phyloP scores from a whole-genome alignment of 1,140 invertebrate species.

The Mercenaria mercenaria region DNA sequence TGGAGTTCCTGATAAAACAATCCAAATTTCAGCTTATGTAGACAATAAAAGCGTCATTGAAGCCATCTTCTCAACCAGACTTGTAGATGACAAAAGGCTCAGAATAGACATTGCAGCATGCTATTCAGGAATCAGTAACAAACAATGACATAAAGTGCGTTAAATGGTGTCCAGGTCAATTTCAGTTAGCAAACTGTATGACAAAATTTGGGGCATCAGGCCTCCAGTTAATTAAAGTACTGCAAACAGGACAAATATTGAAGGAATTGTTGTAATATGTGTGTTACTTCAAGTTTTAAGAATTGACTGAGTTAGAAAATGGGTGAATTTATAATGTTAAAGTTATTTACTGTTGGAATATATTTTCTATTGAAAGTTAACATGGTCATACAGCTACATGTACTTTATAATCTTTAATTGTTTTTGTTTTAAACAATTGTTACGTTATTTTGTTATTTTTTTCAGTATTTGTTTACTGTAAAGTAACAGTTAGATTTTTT shows the following conservation, averaged over 20 bases:
- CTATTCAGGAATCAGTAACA: conserved; percentile 9
- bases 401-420: background rate
- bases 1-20: background rate
- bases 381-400: background rate
- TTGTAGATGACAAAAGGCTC: conserved; percentile 27
- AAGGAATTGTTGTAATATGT: conserved; percentile 11
- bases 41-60: conserved; percentile 67
- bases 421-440: no score
- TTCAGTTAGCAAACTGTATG: conserved; percentile 38
- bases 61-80: conserved; percentile 39
- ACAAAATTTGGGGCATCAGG: conserved; percentile 41
- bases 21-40: conserved; percentile 39
- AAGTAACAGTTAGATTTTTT: conserved; percentile 12
- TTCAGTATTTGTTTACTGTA: background rate
- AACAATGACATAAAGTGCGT: conserved; percentile 39
- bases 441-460: background rate
- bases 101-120: conserved; percentile 61
- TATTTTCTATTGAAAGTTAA: no score
- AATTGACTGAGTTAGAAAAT: no score
- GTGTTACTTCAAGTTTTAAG: background rate
- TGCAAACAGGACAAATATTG: conserved; percentile 8
- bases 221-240: background rate
- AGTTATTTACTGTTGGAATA: no score
- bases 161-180: conserved; percentile 50
- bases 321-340: no score